A percentile compares a stretch with the other conserved stretches of the same genome.
These are phyloP conservation scores for Dasyprocta punctata DNA, from an alignment of 2,113 vertebrate species.

Conservation along the genomic window DNA sequence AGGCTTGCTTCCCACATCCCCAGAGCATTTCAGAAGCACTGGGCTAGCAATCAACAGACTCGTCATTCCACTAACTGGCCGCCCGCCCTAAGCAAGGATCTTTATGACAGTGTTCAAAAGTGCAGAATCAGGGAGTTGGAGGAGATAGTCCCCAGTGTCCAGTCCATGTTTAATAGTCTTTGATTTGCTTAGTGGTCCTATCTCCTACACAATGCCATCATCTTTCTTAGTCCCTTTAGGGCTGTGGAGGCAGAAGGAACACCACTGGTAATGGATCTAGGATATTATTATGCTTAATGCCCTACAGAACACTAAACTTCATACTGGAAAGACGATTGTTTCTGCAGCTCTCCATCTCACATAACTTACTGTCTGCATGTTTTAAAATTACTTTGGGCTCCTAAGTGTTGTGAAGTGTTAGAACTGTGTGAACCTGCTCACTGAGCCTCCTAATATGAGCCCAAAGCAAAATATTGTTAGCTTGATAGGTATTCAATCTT, in stretches of 20 bases:
- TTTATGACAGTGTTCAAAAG: not conserved
- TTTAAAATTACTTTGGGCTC: slow-evolving; percentile 42
- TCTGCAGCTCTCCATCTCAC: not conserved
- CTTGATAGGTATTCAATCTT: not conserved
- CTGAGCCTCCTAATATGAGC: slow-evolving; percentile 10
- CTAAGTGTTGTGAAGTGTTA: not conserved
- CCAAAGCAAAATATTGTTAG: slow-evolving; percentile 38
- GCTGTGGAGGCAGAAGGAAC: not conserved
- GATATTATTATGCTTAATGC: not conserved
- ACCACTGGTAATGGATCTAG: not conserved
- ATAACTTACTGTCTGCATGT: not conserved
- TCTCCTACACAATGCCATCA: not conserved
- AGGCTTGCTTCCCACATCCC: not conserved
- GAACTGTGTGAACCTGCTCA: not conserved
- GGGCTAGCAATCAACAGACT: not conserved
- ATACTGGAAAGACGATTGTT: not conserved
- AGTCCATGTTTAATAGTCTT: not conserved
- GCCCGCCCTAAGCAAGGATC: not conserved
- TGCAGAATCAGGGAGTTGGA: not conserved
- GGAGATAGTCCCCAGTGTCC: not conserved
- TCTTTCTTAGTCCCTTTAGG: not conserved
- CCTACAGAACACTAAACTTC: not conserved
- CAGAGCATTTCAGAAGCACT: not conserved
- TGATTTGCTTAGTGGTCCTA: not conserved
- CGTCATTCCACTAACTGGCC: not conserved